phyloP scores from a whole-genome alignment of 2,113 vertebrate species.

The Fregetta grallaria region DNA sequence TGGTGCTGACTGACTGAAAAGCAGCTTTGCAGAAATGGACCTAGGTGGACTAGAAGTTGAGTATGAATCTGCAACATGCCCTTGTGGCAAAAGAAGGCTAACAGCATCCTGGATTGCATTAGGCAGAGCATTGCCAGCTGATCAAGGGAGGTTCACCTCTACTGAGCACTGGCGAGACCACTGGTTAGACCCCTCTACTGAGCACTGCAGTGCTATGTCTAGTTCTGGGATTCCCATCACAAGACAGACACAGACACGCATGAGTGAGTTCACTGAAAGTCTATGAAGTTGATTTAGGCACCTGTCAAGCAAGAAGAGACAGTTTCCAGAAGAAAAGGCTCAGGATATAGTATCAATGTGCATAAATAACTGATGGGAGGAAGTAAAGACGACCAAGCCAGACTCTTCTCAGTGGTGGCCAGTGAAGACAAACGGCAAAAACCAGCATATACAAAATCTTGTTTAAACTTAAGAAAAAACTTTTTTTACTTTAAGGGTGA shows the following conservation, averaged over 20 bases:
- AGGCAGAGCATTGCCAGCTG: neutral
- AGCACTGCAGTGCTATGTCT: neutral
- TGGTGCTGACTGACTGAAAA: neutral
- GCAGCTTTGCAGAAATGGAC: neutral
- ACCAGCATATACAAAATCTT: neutral
- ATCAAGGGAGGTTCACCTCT: neutral
- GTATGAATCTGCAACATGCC: neutral
- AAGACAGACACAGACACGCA: neutral
- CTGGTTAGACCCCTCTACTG: neutral
- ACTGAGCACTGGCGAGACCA: neutral
- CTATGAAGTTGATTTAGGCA: neutral
- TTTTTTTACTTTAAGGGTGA: neutral
- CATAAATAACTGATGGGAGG: neutral
- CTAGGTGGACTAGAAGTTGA: neutral
- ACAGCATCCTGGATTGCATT: neutral
- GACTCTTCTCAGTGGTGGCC: neutral
- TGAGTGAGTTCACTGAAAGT: neutral
- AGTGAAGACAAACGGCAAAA: neutral
- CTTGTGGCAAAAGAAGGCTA: neutral
- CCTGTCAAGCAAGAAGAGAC: neutral
- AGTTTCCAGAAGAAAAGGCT: neutral
- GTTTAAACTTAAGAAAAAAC: neutral
- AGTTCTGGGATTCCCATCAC: neutral
- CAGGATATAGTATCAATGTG: neutral
- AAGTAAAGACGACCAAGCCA: neutral